These are phyloP conservation scores for Nannoperca obscura DNA, from an alignment of 2,797 vertebrate species.

Conservation along the genomic window DNA sequence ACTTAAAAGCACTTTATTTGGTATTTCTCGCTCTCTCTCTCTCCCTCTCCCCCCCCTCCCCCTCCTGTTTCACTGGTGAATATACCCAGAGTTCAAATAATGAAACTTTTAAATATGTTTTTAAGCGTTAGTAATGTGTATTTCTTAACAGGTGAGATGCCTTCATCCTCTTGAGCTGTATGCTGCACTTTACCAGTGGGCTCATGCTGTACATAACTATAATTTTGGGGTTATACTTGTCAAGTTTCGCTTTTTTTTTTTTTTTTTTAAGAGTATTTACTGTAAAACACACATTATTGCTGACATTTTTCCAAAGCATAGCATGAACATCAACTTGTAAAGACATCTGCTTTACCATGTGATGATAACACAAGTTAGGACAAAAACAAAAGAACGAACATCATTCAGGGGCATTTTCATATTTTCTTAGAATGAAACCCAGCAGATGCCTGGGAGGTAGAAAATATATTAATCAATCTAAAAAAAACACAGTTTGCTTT, in stretches of 20 bases:
- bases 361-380: conserved; percentile 19
- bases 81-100: not conserved
- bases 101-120: conserved; percentile 21
- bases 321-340: conserved; percentile 10
- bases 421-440: conserved; percentile 45
- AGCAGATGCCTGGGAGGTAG: conserved; percentile 38
- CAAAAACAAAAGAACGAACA: not conserved
- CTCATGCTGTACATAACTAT: conserved; percentile 26
- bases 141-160: conserved; percentile 22
- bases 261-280: not conserved
- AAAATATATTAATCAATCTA: conserved; percentile 58
- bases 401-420: conserved; percentile 46
- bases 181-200: conserved; percentile 20
- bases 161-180: conserved; percentile 5
- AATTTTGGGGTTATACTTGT: conserved; percentile 31
- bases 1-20: conserved; percentile 67
- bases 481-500: conserved; percentile 48
- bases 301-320: not conserved
- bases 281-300: conserved; percentile 9
- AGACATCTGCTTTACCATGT: conserved; percentile 8
- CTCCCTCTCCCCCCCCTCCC: too few species aligned
- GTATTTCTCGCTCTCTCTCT: too few species aligned
- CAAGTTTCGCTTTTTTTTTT: not conserved
- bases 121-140: conserved; percentile 11
- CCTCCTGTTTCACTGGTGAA: conserved; percentile 3